Conservation (phyloP, 2,113 vertebrate genomes). For the Oxyruncus cristatus region DNA sequence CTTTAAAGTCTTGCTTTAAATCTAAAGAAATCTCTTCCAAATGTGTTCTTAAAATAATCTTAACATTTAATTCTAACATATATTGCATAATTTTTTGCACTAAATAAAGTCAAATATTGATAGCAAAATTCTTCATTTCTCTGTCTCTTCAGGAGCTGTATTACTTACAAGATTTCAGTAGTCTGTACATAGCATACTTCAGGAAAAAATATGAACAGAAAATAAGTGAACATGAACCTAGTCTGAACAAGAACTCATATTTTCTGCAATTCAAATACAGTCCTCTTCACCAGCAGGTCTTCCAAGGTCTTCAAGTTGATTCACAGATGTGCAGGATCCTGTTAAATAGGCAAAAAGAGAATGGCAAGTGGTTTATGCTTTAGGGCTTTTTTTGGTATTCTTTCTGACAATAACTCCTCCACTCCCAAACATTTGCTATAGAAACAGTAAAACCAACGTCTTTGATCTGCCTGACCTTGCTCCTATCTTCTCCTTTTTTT, state of each 20-base stretch:
- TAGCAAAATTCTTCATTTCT: not conserved
- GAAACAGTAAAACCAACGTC: not conserved
- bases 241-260: not conserved
- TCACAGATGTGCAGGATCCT: not conserved
- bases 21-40: not conserved
- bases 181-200: accelerated
- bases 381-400: not conserved
- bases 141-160: not conserved
- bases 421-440: not conserved
- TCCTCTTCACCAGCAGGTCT: not conserved
- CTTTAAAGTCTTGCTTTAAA: not conserved
- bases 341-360: not conserved
- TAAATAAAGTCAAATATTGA: not conserved
- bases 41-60: not conserved
- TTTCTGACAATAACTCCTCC: not conserved
- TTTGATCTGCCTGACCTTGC: not conserved
- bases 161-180: not conserved
- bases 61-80: not conserved
- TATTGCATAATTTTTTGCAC: not conserved
- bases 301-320: not conserved
- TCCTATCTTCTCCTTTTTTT: not conserved
- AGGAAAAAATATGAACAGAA: not conserved
- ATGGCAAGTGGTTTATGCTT: not conserved
- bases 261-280: not conserved
- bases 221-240: not conserved